phyloP scores from a whole-genome alignment of 1,140 invertebrate species.

The Nephotettix cincticeps region DNA sequence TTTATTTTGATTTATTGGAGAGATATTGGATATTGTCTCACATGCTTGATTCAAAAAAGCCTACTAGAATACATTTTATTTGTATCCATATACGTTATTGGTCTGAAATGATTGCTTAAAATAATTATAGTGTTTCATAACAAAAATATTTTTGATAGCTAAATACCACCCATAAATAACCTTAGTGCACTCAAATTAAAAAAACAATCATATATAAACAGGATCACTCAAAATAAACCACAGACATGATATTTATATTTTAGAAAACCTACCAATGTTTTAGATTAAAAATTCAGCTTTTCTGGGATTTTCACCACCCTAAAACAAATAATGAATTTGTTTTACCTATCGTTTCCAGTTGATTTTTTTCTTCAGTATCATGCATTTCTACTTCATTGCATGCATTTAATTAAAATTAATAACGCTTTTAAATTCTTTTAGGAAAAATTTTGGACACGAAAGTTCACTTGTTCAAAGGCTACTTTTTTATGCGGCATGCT shows the following conservation, averaged over 20 bases:
- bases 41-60: too few relatives aligned
- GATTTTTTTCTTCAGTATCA: too few relatives aligned
- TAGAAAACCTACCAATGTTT: conserved; percentile 10
- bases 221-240: not conserved
- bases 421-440: too few relatives aligned
- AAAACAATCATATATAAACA: not conserved
- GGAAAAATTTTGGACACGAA: too few relatives aligned
- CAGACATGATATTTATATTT: not conserved
- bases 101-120: not conserved
- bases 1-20: too few relatives aligned
- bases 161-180: not conserved
- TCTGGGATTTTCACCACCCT: conserved; percentile 18
- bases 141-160: not conserved
- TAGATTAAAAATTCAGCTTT: conserved; percentile 23
- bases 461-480: too few relatives aligned
- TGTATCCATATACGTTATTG: not conserved
- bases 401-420: too few relatives aligned
- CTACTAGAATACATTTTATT: not conserved
- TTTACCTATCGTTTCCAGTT: too few relatives aligned
- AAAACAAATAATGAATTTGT: conserved; percentile 12
- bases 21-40: too few relatives aligned
- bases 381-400: too few relatives aligned
- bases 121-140: not conserved
- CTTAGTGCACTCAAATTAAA: not conserved
- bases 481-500: too few relatives aligned